Percentiles rank a stretch among this genome's conserved stretches.
phyloP scores from a whole-genome alignment of 2,113 vertebrate species.

The Lasiurus borealis region DNA sequence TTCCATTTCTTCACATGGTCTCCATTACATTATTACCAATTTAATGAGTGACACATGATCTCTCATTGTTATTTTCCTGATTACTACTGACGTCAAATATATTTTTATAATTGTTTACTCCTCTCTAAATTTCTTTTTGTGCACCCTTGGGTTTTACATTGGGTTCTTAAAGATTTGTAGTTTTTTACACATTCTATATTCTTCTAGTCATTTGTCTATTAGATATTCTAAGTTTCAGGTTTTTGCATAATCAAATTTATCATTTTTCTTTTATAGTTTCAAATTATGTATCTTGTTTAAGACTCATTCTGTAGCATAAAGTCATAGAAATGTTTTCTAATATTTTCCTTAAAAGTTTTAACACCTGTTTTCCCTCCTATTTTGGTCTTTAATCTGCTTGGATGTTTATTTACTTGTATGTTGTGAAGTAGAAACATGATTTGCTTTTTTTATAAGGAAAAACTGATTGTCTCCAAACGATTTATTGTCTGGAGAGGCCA shows the following conservation, averaged over 20 bases:
- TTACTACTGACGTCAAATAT: background rate
- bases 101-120: background rate
- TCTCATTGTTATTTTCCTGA: background rate
- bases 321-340: constrained; percentile 18
- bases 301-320: background rate
- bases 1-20: background rate
- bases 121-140: constrained; percentile 1
- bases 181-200: background rate
- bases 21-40: constrained; percentile 11
- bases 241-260: background rate
- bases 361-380: background rate
- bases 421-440: background rate
- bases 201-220: background rate
- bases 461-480: background rate
- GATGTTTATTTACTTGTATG: background rate
- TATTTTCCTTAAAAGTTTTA: background rate
- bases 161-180: constrained; percentile 5
- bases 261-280: background rate
- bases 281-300: background rate
- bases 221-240: background rate
- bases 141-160: background rate
- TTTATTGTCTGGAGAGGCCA: background rate
- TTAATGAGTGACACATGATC: background rate
- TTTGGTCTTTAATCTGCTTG: background rate
- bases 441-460: background rate